These are phyloP conservation scores for Anguilla anguilla DNA, from an alignment of 2,797 vertebrate genomes.

Conservation along the genomic window DNA sequence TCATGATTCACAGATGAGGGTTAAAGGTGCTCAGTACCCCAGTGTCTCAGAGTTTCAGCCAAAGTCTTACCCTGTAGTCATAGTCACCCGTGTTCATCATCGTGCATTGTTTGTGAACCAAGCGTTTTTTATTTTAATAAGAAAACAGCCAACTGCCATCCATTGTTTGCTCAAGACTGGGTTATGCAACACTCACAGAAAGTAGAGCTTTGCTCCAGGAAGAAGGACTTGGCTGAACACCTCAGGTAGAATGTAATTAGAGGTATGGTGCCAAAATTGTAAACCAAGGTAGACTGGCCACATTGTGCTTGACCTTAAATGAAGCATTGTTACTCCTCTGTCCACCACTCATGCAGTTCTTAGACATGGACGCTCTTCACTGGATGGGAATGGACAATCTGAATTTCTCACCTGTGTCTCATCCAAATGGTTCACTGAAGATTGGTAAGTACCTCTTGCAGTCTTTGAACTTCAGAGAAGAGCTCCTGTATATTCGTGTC, in stretches of 20 bases:
- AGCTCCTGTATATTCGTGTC: background rate
- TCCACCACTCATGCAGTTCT: conserved; percentile 52
- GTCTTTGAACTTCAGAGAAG: background rate
- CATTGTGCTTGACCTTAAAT: background rate
- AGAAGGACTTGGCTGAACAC: background rate
- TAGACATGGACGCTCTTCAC: conserved; percentile 46
- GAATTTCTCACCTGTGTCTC: conserved; percentile 49
- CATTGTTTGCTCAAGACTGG: background rate
- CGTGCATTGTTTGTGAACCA: background rate
- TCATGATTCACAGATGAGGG: background rate
- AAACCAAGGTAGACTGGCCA: background rate
- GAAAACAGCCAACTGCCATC: background rate
- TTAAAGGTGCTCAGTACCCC: background rate
- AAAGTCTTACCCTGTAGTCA: background rate
- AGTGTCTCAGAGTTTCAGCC: background rate
- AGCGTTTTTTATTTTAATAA: background rate
- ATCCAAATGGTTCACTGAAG: conserved; percentile 40
- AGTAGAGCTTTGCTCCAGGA: background rate
- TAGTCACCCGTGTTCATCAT: background rate
- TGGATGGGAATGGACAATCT: conserved; percentile 32
- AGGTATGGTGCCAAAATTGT: background rate
- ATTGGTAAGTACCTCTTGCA: conserved; percentile 60
- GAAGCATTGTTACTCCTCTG: background rate
- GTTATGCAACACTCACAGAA: background rate
- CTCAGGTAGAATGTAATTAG: background rate